A percentile compares a stretch with the other conserved stretches of the same genome.
phyloP scores from a whole-genome alignment of 2,888 invertebrate species.

The Trissoscelio sp. region DNA sequence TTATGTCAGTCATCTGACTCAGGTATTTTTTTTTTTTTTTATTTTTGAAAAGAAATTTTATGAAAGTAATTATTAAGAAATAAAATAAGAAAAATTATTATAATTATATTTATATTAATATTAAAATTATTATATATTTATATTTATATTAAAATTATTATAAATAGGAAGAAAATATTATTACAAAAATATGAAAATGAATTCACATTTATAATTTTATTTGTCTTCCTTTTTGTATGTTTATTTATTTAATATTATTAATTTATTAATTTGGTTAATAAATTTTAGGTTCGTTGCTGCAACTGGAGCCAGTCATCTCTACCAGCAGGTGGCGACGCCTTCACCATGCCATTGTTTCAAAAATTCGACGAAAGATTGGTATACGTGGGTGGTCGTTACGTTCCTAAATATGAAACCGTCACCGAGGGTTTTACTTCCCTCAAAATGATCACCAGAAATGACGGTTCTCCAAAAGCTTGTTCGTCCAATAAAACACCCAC shows the following conservation, averaged over 20 bases:
- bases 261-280: too few relatives aligned
- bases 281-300: conserved; percentile 85
- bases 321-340: conserved; percentile 89
- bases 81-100: too few relatives aligned
- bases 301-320: conserved; percentile 92
- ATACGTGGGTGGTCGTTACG: conserved; percentile 90
- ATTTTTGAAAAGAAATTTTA: too few relatives aligned
- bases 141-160: too few relatives aligned
- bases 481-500: conserved; percentile 86
- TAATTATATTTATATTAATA: too few relatives aligned
- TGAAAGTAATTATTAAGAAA: too few relatives aligned
- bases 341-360: conserved; percentile 92
- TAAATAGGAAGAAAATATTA: too few relatives aligned
- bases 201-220: too few relatives aligned
- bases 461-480: conserved; percentile 83
- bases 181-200: too few relatives aligned
- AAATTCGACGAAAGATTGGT: conserved; percentile 90
- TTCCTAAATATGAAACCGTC: conserved; percentile 88
- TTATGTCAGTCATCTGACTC: conserved; percentile 95
- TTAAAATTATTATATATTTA: too few relatives aligned
- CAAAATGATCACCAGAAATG: conserved; percentile 86
- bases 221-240: too few relatives aligned
- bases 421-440: conserved; percentile 88
- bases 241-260: too few relatives aligned
- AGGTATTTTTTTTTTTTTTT: conserved; percentile 84